phyloP scores from a whole-genome alignment of 2,797 vertebrate genomes.

The Scarus forsteni region DNA sequence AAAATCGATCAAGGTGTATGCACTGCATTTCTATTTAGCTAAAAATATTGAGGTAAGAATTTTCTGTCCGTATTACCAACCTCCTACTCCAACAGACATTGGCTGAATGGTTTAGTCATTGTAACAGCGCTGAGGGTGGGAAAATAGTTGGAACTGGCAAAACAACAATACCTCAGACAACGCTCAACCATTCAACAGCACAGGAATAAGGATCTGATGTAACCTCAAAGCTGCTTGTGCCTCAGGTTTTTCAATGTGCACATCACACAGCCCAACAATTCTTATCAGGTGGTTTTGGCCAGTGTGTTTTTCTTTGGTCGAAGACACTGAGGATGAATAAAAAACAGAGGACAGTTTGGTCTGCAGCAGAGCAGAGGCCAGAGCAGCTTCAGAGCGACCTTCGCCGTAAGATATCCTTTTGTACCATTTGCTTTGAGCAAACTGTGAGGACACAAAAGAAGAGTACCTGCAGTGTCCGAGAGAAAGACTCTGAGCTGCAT shows the following conservation, averaged over 20 bases:
- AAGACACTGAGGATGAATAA: conserved; percentile 3
- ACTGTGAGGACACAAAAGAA: conserved; percentile 24
- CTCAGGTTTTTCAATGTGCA: neutral
- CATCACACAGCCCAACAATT: neutral
- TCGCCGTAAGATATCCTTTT: conserved; percentile 16
- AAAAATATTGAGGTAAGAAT: too few species aligned
- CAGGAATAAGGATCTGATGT: neutral
- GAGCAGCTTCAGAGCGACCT: conserved; percentile 3
- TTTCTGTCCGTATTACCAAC: too few species aligned
- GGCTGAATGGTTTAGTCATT: too few species aligned
- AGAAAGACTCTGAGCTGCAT: conserved; percentile 1
- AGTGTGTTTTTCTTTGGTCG: neutral
- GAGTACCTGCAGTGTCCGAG: conserved; percentile 14
- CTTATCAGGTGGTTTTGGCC: neutral
- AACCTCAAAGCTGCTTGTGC: neutral
- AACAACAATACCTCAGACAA: neutral
- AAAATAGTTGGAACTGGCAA: conserved; percentile 1
- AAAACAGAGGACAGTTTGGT: conserved; percentile 1
- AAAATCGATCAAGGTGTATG: too few species aligned
- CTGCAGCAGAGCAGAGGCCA: conserved; percentile 14
- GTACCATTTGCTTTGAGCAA: conserved; percentile 11
- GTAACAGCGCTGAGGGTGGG: neutral
- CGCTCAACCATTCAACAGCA: neutral
- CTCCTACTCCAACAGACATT: too few species aligned
- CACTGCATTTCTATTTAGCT: too few species aligned